Evolutionary conservation across 2,888 invertebrate genomes (phyloP).

Genomic region (Stegana nigrithorax): DNA sequence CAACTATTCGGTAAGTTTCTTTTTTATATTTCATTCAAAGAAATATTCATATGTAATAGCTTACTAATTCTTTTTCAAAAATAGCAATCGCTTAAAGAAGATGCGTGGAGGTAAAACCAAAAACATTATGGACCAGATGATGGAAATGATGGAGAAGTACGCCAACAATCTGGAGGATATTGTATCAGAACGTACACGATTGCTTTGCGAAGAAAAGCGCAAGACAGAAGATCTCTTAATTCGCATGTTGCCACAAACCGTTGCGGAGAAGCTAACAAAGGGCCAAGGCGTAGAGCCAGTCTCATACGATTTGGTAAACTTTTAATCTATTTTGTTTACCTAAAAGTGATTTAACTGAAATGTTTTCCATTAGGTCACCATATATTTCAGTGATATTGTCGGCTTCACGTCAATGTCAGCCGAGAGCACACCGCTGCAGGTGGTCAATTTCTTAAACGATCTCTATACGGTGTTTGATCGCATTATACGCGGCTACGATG

Average conservation of each 20-base stretch:
- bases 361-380: constrained; percentile 72
- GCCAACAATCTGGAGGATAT: constrained; percentile 94
- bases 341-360: background rate
- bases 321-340: background rate
- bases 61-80: background rate
- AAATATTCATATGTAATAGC: background rate
- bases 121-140: constrained; percentile 97
- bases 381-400: constrained; percentile 97
- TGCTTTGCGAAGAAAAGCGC: constrained; percentile 90
- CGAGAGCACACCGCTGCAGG: constrained; percentile 91
- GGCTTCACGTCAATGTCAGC: constrained; percentile 97
- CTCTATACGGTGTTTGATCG: constrained; percentile 97
- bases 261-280: constrained; percentile 86
- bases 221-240: constrained; percentile 93
- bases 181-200: constrained; percentile 89
- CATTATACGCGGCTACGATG: constrained; percentile 96
- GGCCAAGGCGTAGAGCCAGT: constrained; percentile 94
- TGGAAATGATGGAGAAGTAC: constrained; percentile 98
- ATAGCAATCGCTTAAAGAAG: constrained; percentile 81
- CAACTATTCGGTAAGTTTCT: constrained; percentile 73
- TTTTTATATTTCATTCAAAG: background rate
- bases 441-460: constrained; percentile 97
- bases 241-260: constrained; percentile 94
- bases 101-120: constrained; percentile 88
- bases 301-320: constrained; percentile 84